Conservation (phyloP, 2,888 invertebrate genomes). For the Eledona agricola region DNA sequence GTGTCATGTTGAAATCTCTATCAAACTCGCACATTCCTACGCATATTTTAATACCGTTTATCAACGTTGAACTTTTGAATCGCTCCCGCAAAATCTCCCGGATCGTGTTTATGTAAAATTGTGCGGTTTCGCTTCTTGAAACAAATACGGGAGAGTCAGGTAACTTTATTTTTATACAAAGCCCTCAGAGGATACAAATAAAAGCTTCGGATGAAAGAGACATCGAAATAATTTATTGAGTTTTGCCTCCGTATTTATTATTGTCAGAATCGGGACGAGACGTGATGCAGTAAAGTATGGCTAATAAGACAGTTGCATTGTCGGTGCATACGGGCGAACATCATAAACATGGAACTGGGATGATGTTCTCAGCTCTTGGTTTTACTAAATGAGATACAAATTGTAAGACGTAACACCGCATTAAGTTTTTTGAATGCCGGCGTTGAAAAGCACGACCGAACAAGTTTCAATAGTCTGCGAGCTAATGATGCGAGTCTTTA, state of each 20-base stretch:
- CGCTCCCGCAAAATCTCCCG: neutral
- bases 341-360: slow-evolving; percentile 9
- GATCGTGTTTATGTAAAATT: neutral
- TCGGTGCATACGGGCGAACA: slow-evolving; percentile 11
- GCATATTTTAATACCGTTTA: too few species aligned
- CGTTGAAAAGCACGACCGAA: slow-evolving; percentile 2
- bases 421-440: slow-evolving; percentile 9
- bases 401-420: slow-evolving; percentile 3
- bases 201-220: slow-evolving; percentile 23
- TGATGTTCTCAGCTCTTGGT: slow-evolving; percentile 32
- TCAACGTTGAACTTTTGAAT: too few species aligned
- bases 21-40: too few species aligned
- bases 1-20: neutral
- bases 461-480: slow-evolving; percentile 9
- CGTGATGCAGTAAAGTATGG: slow-evolving; percentile 52
- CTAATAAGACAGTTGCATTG: slow-evolving; percentile 50
- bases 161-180: too few species aligned
- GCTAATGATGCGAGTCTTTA: slow-evolving; percentile 25
- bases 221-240: slow-evolving; percentile 27
- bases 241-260: slow-evolving; percentile 30
- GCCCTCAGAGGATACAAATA: too few species aligned
- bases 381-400: slow-evolving; percentile 9
- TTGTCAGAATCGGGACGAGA: slow-evolving; percentile 39
- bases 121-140: neutral
- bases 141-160: too few species aligned